phyloP scores from a whole-genome alignment of 1,140 invertebrate species.

The Nautilus pompilius region DNA sequence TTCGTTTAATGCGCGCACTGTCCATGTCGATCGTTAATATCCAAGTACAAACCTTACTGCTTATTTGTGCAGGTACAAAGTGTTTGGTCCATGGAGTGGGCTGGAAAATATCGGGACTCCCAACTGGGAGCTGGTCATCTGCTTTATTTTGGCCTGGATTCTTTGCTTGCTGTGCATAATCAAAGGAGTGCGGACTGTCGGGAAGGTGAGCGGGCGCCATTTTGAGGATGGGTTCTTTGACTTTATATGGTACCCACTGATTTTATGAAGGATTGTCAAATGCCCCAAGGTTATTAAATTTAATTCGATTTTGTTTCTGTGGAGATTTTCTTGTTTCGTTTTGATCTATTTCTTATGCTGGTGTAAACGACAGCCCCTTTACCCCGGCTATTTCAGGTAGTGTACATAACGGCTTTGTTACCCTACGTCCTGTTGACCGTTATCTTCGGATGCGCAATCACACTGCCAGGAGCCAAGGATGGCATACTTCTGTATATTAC shows the following conservation, averaged over 20 bases:
- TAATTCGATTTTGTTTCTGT: no score
- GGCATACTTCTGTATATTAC: constrained; percentile 68
- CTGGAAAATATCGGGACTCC: constrained; percentile 50
- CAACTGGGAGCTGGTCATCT: constrained; percentile 46
- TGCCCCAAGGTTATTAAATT: no score
- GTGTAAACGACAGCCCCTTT: no score
- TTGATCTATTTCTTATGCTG: no score
- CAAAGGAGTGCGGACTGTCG: constrained; percentile 56
- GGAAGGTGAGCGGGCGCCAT: constrained; percentile 55
- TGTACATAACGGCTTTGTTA: constrained; percentile 69
- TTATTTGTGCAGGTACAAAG: constrained; percentile 20
- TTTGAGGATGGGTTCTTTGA: no score
- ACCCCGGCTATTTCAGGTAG: constrained; percentile 24
- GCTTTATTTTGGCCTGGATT: constrained; percentile 52
- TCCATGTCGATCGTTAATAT: no score
- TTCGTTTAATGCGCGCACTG: no score
- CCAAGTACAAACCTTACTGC: no score
- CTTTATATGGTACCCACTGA: no score
- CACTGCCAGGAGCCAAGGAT: constrained; percentile 19
- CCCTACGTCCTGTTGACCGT: constrained; percentile 53
- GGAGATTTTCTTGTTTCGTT: no score
- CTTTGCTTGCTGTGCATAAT: constrained; percentile 54
- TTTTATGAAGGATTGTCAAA: no score
- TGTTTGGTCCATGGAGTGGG: constrained; percentile 31
- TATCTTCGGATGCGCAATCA: constrained; percentile 48